These are phyloP conservation scores for Percopsis transmontana DNA, from an alignment of 2,113 vertebrate genomes.

Conservation along the genomic window DNA sequence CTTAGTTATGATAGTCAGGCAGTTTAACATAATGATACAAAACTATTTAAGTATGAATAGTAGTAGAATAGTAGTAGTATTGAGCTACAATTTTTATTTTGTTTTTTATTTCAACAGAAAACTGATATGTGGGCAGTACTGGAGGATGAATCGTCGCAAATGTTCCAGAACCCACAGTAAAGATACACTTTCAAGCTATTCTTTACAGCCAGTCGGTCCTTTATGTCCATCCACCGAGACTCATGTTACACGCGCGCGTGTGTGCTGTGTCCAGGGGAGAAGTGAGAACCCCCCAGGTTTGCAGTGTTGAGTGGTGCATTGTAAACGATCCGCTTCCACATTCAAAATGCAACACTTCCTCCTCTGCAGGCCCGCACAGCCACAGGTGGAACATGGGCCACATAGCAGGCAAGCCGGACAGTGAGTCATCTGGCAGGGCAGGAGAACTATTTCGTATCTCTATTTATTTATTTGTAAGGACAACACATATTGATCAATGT, in stretches of 20 bases:
- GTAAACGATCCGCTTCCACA: slow-evolving; percentile 30
- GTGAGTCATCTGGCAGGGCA: too few species aligned
- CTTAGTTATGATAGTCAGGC: not conserved
- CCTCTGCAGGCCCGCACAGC: slow-evolving; percentile 55
- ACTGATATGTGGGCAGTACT: slow-evolving; percentile 51
- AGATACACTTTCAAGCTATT: not conserved
- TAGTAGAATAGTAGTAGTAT: too few species aligned
- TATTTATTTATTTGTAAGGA: too few species aligned
- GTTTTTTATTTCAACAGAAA: slow-evolving; percentile 53
- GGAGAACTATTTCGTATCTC: too few species aligned
- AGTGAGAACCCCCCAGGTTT: slow-evolving; percentile 43
- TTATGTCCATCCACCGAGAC: not conserved
- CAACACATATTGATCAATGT: too few species aligned
- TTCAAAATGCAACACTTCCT: slow-evolving; percentile 68
- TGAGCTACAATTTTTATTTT: too few species aligned
- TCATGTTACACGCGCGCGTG: slow-evolving; percentile 17
- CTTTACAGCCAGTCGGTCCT: not conserved
- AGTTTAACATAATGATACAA: not conserved
- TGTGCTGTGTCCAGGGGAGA: slow-evolving; percentile 14
- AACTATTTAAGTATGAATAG: too few species aligned
- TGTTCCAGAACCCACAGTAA: slow-evolving; percentile 78
- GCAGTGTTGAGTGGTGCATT: slow-evolving; percentile 39
- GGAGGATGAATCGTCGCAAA: slow-evolving; percentile 65
- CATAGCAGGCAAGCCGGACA: slow-evolving; percentile 8
- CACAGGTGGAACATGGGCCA: slow-evolving; percentile 12